Evolutionary conservation across 2,113 vertebrate genomes (phyloP).

Genomic region (Phyllostomus discolor): DNA sequence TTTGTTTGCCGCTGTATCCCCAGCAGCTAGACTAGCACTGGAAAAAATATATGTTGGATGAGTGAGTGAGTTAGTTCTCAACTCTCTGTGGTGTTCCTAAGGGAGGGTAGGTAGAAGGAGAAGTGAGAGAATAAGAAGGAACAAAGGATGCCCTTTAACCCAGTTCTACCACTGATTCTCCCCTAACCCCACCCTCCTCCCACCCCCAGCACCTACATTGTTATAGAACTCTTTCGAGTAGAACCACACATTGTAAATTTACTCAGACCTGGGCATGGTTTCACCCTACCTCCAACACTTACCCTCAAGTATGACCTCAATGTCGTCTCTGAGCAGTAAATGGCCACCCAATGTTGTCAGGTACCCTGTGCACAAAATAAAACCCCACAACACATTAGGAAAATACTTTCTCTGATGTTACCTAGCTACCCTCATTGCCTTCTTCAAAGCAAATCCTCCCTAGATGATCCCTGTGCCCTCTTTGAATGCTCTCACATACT

Average conservation of each 20-base stretch:
- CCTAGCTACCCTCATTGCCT: not conserved
- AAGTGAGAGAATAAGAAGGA: not conserved
- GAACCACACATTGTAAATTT: not conserved
- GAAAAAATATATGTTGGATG: not conserved
- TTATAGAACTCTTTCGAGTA: not conserved
- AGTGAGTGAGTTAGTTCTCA: not conserved
- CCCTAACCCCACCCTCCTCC: not conserved
- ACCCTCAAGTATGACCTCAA: slow-evolving; percentile 51
- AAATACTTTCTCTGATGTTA: not conserved
- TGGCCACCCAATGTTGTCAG: slow-evolving; percentile 22
- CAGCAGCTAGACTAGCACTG: not conserved
- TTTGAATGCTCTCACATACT: not conserved
- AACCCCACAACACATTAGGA: not conserved
- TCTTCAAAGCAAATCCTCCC: not conserved
- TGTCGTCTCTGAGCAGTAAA: slow-evolving; percentile 47
- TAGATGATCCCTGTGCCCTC: not conserved
- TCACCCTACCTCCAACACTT: not conserved
- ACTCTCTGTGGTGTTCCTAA: not conserved
- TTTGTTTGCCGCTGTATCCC: not conserved
- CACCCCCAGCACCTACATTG: not conserved
- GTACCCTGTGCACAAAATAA: slow-evolving; percentile 49
- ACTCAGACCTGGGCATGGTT: not conserved
- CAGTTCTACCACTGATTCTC: not conserved
- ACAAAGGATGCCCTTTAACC: not conserved
- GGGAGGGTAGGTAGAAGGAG: not conserved